phyloP scores from a whole-genome alignment of 2,888 invertebrate genomes.

The Poecilobothrus nobilitatus region DNA sequence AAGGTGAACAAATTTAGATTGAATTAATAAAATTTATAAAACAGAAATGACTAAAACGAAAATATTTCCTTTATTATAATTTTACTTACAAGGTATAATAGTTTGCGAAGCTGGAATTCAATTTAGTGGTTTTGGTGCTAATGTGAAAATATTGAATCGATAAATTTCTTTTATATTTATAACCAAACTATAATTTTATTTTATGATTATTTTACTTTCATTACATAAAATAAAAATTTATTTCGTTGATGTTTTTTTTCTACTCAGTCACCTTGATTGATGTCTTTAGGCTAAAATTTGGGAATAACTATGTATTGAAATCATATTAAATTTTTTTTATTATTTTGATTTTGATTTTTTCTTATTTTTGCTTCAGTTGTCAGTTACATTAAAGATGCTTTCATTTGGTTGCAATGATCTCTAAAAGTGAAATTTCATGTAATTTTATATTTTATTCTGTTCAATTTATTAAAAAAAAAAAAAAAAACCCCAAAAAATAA shows the following conservation, averaged over 20 bases:
- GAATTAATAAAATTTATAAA: too few relatives aligned
- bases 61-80: too few relatives aligned
- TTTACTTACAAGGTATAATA: too few relatives aligned
- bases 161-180: too few relatives aligned
- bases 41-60: too few relatives aligned
- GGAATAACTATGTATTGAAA: not conserved
- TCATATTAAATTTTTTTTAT: not conserved
- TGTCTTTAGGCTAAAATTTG: not conserved
- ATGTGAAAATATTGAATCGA: too few relatives aligned
- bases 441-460: not conserved
- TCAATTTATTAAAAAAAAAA: not conserved
- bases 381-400: not conserved
- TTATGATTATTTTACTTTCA: not conserved
- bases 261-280: not conserved
- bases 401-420: not conserved
- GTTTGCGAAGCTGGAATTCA: too few relatives aligned
- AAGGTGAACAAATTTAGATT: too few relatives aligned
- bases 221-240: constrained; percentile 2
- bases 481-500: too few relatives aligned
- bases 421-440: not conserved
- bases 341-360: not conserved
- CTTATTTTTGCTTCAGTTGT: not conserved
- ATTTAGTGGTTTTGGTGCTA: too few relatives aligned
- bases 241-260: not conserved
- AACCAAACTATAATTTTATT: not conserved